Base-by-base conservation (phyloP, 92 coral and sea anemone genomes). In the Virgularia gustaviana region DNA sequence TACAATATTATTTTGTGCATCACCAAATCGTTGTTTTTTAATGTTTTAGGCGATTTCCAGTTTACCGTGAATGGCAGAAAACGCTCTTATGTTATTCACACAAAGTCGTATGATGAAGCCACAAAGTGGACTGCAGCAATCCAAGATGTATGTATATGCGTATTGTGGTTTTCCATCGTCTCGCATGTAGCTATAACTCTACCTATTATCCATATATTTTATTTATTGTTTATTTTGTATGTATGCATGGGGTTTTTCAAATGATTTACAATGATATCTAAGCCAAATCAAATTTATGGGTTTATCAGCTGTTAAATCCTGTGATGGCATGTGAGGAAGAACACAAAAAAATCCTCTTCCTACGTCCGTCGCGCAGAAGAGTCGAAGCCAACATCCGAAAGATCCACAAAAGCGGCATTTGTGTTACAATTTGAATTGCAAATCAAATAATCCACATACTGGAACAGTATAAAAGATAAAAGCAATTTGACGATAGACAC, bases 31-130 rank as follows among this genome's bases (percentile, higher is more conserved):
- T 36, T 10, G 27, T 28, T 31, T 15, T 68, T 9, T 71, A 18
- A 15, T 38, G 13, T 22, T 18, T 43, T 61, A 91, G 97, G 97
- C 62, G 97, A 91, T 63, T 91, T 88, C 88, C 81, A 88, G 49
- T 91, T 91, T 55, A 82, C 85, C 45, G 97, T 91, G 47, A 91
- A 91, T 70, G 97, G 97, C 43, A 85, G 96, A 44, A 91, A 91
- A 65, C 92, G 97, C 19, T 91, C 97, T 15, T 91, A 91, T 36
- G 96, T 91, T 11, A 80, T 91, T 33, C 97, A 91, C 74, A 88
- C 88, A 2, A 91, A 91, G 63, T 80, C 79, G 23, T 90, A 89
- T 39, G 92, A 89, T 30, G 96, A 89, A 44, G 97, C 97, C 10
- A 71, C 71, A 36, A 88, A 87, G 51, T 91, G 97, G 97, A 86